Evolutionary conservation across 2,113 vertebrate species (phyloP).

Genomic region (Sisor rabdophorus): DNA sequence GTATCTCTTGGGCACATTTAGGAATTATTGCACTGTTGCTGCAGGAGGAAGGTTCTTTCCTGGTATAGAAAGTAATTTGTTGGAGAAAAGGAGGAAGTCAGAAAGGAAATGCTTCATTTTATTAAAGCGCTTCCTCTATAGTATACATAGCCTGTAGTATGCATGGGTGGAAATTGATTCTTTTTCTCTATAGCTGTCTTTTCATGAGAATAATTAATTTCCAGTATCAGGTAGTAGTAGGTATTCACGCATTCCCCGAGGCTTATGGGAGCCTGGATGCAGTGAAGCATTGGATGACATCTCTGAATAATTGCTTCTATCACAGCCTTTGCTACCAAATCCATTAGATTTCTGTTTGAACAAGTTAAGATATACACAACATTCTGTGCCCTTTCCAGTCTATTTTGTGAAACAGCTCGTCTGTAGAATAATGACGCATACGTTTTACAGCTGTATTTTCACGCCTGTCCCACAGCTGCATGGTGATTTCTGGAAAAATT

Average conservation of each 20-base stretch:
- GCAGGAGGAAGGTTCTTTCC: constrained; percentile 31
- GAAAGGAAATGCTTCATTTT: not conserved
- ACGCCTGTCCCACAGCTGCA: not conserved
- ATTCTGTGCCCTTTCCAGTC: not conserved
- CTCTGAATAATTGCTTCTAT: not conserved
- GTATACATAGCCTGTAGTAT: too few species aligned
- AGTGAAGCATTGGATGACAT: not conserved
- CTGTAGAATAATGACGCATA: not conserved
- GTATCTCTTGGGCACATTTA: constrained; percentile 24
- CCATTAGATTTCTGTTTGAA: not conserved
- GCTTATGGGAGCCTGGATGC: not conserved
- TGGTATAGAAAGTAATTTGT: constrained; percentile 34
- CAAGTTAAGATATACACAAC: not conserved
- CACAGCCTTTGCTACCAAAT: not conserved
- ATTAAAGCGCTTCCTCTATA: too few species aligned
- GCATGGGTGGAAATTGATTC: too few species aligned
- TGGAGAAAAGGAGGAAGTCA: constrained; percentile 11
- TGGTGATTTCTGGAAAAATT: not conserved
- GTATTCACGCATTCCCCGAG: not conserved
- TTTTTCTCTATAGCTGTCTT: not conserved
- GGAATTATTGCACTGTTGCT: not conserved
- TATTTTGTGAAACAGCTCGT: not conserved
- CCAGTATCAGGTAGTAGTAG: not conserved
- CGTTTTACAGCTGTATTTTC: not conserved
- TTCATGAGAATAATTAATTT: not conserved